Conservation (phyloP, 2,797 vertebrate species). For the Poeciliopsis gracilis region DNA sequence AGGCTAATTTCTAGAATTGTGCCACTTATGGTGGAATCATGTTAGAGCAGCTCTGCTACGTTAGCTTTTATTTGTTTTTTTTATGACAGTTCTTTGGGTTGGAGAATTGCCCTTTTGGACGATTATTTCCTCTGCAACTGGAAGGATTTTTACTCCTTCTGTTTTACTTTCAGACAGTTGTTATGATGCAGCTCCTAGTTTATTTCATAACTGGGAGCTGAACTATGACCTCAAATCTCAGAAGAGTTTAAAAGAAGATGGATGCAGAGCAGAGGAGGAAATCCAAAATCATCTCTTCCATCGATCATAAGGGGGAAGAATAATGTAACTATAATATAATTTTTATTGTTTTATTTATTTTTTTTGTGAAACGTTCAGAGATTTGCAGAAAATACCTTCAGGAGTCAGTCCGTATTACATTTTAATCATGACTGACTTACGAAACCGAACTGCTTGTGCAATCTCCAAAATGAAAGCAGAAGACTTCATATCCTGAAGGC, state of each 20-base stretch:
- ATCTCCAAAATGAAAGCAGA: constrained; percentile 13
- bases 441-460: neutral
- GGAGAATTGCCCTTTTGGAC: neutral
- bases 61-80: neutral
- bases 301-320: no score
- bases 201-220: neutral
- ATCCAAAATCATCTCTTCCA: no score
- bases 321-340: no score
- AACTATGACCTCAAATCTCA: no score
- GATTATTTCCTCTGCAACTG: neutral
- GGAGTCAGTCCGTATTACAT: neutral
- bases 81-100: neutral
- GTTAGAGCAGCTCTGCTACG: neutral
- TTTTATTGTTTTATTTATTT: no score
- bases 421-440: constrained; percentile 9
- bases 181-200: neutral
- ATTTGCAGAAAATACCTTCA: neutral
- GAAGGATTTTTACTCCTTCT: neutral
- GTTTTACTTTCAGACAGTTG: neutral
- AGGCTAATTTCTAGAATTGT: neutral
- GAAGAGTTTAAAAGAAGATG: no score
- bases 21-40: neutral
- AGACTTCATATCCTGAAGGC: neutral
- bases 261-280: no score
- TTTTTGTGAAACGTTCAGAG: neutral